Percentiles rank a stretch among this genome's conserved stretches.
These are phyloP conservation scores for Excalfactoria chinensis DNA, from an alignment of 2,113 vertebrate species.

Conservation along the genomic window DNA sequence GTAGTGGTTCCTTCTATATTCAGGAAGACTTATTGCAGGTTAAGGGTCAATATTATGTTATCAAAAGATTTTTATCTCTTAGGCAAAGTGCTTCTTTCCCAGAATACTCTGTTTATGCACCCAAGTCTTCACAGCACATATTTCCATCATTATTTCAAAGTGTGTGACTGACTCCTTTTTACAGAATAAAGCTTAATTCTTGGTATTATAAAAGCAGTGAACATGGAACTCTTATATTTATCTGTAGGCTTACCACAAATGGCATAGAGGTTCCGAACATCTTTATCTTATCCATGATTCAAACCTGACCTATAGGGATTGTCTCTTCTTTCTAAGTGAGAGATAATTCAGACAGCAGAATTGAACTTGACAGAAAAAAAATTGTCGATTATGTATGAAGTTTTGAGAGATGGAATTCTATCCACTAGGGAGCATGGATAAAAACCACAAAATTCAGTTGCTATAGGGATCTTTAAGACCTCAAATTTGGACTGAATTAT, in stretches of 20 bases:
- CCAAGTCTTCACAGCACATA: background rate
- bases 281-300: slow-evolving; percentile 49
- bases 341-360: slow-evolving; percentile 41
- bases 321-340: slow-evolving; percentile 39
- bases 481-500: background rate
- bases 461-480: slow-evolving; percentile 22
- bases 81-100: background rate
- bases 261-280: slow-evolving; percentile 7
- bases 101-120: background rate
- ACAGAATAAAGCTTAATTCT: background rate
- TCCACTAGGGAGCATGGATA: slow-evolving; percentile 29
- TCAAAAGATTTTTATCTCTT: background rate
- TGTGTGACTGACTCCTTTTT: background rate
- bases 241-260: slow-evolving; percentile 23
- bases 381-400: slow-evolving; percentile 42
- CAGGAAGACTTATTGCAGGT: background rate
- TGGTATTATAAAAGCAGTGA: slow-evolving; percentile 4
- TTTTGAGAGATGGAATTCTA: slow-evolving; percentile 23
- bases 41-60: background rate
- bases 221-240: slow-evolving; percentile 16
- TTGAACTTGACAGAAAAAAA: slow-evolving; percentile 27
- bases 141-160: slow-evolving; percentile 1
- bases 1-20: background rate
- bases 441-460: slow-evolving; percentile 7
- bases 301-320: slow-evolving; percentile 32